Percentiles rank a stretch among this genome's conserved stretches.
These are phyloP conservation scores for Eristalis arbustorum DNA, from an alignment of 2,888 invertebrate genomes.

Conservation along the genomic window DNA sequence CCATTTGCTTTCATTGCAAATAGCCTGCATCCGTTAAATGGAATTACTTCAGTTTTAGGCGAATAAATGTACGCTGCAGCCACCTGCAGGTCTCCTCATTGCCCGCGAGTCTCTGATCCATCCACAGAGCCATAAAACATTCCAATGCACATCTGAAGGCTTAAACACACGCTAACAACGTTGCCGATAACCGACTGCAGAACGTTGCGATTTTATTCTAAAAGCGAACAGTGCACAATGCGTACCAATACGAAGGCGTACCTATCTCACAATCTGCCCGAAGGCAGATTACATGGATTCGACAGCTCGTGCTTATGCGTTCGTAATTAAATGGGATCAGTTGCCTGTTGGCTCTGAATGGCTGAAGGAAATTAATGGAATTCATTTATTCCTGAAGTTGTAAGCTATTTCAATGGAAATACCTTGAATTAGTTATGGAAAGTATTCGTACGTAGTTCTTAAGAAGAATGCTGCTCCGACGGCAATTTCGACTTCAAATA, in stretches of 20 bases:
- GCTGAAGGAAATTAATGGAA: constrained; percentile 4
- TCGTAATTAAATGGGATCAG: constrained; percentile 31
- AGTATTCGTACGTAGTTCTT: neutral
- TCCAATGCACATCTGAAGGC: constrained; percentile 31
- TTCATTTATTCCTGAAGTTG: neutral
- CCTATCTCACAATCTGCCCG: constrained; percentile 30
- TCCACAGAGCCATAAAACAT: neutral
- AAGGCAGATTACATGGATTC: constrained; percentile 17
- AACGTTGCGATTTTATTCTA: neutral
- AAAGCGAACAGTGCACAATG: neutral
- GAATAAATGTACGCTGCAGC: neutral
- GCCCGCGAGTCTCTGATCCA: neutral
- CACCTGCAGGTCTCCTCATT: neutral
- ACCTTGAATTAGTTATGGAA: neutral
- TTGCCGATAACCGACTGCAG: neutral
- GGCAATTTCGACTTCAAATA: neutral
- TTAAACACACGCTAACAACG: neutral
- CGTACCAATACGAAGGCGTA: neutral
- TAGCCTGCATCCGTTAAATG: neutral
- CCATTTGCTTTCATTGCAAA: neutral
- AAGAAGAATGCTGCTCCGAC: neutral
- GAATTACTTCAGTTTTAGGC: neutral
- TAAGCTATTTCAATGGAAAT: neutral
- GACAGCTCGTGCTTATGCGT: constrained; percentile 17
- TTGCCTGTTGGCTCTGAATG: neutral